These are phyloP conservation scores for Mimumesa dahlbomi DNA, from an alignment of 2,888 invertebrate genomes.

Conservation along the genomic window DNA sequence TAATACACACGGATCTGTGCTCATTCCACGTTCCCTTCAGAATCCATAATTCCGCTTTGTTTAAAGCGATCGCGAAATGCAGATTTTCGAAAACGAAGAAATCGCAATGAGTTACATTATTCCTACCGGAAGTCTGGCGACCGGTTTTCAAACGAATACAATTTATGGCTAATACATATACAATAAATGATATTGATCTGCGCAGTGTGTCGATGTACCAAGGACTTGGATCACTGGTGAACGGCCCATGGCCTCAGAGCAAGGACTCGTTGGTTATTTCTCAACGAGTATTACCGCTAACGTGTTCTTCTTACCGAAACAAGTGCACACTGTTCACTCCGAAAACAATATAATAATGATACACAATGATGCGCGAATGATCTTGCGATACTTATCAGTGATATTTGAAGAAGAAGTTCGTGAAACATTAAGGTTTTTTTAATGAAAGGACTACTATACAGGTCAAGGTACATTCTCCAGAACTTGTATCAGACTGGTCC, in stretches of 20 bases:
- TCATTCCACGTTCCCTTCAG: too few relatives aligned
- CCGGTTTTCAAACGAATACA: not conserved
- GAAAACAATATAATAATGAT: not conserved
- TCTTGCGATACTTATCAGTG: too few relatives aligned
- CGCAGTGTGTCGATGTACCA: conserved; percentile 2
- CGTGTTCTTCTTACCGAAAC: too few relatives aligned
- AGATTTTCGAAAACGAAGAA: not conserved
- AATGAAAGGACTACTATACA: too few relatives aligned
- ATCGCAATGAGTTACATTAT: not conserved
- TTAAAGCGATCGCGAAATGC: too few relatives aligned
- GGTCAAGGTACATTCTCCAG: too few relatives aligned
- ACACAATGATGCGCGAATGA: too few relatives aligned
- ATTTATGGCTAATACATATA: not conserved
- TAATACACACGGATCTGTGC: too few relatives aligned
- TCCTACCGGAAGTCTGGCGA: not conserved
- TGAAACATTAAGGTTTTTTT: too few relatives aligned
- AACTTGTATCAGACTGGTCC: too few relatives aligned
- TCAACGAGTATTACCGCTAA: conserved; percentile 25
- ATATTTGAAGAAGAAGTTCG: too few relatives aligned
- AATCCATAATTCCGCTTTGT: too few relatives aligned
- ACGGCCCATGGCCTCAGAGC: conserved; percentile 11
- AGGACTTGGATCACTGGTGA: conserved; percentile 34
- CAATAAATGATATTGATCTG: conserved; percentile 18
- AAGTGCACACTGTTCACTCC: not conserved
- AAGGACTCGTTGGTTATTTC: conserved; percentile 19